These are phyloP conservation scores for Watsonalla binaria DNA, from an alignment of 2,888 invertebrate species.

Conservation along the genomic window DNA sequence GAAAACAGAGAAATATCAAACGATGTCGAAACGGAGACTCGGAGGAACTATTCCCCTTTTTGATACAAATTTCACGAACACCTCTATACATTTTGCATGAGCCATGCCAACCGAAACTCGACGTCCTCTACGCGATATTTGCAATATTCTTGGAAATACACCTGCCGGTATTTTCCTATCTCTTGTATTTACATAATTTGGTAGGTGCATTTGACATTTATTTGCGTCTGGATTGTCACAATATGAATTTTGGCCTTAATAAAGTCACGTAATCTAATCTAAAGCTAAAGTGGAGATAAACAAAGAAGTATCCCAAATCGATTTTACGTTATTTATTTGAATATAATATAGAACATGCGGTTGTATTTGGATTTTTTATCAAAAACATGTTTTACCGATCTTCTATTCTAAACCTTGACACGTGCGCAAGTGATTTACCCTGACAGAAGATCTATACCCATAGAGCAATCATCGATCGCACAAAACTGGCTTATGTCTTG, in stretches of 20 bases:
- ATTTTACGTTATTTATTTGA: too few relatives aligned
- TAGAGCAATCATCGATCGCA: too few relatives aligned
- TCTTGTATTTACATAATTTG: constrained; percentile 1
- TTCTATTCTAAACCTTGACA: too few relatives aligned
- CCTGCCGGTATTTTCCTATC: constrained; percentile 14
- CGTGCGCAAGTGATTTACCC: too few relatives aligned
- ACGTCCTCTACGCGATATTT: constrained; percentile 35
- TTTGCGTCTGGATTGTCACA: background rate
- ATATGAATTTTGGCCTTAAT: background rate
- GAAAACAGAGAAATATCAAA: constrained; percentile 46
- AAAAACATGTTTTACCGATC: too few relatives aligned
- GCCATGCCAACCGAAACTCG: constrained; percentile 36
- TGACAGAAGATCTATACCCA: too few relatives aligned
- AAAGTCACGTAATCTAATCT: background rate
- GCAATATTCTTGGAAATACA: constrained; percentile 32
- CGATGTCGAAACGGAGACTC: constrained; percentile 32
- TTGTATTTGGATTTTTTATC: too few relatives aligned
- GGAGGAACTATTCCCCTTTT: constrained; percentile 42
- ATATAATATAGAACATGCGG: too few relatives aligned
- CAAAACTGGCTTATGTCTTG: too few relatives aligned
- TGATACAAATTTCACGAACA: constrained; percentile 53
- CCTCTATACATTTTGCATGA: constrained; percentile 71
- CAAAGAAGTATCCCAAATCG: too few relatives aligned
- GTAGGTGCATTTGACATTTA: background rate
- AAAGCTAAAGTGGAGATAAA: too few relatives aligned